phyloP scores from a whole-genome alignment of 1,140 invertebrate species.

The Phymorhynchus buccinoides region DNA sequence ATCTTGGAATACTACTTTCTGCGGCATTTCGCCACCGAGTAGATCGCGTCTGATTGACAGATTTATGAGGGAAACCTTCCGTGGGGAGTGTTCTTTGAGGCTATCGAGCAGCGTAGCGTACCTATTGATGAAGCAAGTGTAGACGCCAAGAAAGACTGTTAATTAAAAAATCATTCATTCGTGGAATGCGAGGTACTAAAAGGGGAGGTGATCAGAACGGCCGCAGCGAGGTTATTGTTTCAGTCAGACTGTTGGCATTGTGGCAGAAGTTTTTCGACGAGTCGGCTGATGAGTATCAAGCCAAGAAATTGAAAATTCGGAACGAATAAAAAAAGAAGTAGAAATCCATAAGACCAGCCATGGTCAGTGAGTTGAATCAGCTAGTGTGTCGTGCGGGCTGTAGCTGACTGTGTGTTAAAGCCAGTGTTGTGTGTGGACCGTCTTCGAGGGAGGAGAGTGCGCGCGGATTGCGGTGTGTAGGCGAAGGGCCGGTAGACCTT shows the following conservation, averaged over 20 bases:
- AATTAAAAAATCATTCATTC: background rate
- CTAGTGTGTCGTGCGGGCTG: slow-evolving; percentile 27
- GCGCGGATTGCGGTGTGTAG: slow-evolving; percentile 10
- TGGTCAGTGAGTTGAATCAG: slow-evolving; percentile 1
- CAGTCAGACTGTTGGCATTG: slow-evolving; percentile 40
- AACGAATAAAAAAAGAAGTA: background rate
- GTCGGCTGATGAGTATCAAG: slow-evolving; percentile 14
- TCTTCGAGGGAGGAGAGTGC: slow-evolving; percentile 23
- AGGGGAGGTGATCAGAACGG: slow-evolving; percentile 26
- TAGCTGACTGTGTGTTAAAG: background rate
- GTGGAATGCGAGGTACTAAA: slow-evolving; percentile 7
- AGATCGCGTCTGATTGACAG: background rate
- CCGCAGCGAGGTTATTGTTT: slow-evolving; percentile 35
- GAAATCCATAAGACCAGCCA: background rate
- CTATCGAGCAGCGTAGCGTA: too few species aligned
- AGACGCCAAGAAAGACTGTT: background rate
- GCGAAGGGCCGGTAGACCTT: slow-evolving; percentile 36
- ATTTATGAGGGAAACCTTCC: background rate
- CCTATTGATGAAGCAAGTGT: background rate
- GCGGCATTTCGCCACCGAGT: background rate
- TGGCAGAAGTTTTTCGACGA: slow-evolving; percentile 29
- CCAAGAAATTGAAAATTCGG: background rate
- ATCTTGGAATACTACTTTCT: background rate
- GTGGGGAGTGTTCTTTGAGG: too few species aligned
- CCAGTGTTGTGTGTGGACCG: background rate